phyloP scores from a whole-genome alignment of 1,140 invertebrate genomes.

The Trachelipus rathkii region DNA sequence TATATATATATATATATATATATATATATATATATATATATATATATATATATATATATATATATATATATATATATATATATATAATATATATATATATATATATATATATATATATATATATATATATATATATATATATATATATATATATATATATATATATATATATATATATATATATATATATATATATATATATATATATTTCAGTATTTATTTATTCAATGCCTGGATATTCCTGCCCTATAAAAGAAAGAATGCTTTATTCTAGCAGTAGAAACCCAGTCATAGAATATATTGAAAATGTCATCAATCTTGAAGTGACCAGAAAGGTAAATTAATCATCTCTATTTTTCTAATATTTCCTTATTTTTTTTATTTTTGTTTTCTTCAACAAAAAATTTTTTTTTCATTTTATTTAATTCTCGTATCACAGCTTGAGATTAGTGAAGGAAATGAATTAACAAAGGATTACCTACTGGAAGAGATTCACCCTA shows the following conservation, averaged over 20 bases:
- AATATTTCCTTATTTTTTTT: too few relatives aligned
- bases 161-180: slow-evolving; percentile 24
- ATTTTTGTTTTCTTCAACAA: too few relatives aligned
- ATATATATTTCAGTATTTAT: slow-evolving; percentile 91
- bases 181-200: too few relatives aligned
- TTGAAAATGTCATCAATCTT: slow-evolving; percentile 62
- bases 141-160: slow-evolving; percentile 21
- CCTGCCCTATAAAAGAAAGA: slow-evolving; percentile 87
- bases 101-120: background rate
- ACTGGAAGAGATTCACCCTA: slow-evolving; percentile 90
- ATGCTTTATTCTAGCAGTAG: slow-evolving; percentile 98
- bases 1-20: too few relatives aligned
- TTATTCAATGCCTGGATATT: slow-evolving; percentile 95
- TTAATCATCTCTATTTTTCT: background rate
- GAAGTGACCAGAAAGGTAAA: slow-evolving; percentile 80
- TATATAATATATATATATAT: too few relatives aligned
- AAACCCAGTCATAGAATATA: slow-evolving; percentile 72
- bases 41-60: too few relatives aligned
- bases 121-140: slow-evolving; percentile 19
- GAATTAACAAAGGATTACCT: slow-evolving; percentile 86
- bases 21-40: background rate
- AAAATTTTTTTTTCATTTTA: slow-evolving; percentile 8
- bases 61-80: too few relatives aligned
- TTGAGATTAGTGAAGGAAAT: slow-evolving; percentile 84
- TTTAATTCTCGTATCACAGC: slow-evolving; percentile 60